Conservation (phyloP, 1,140 invertebrate species). For the Trachymyrmex septentrionalis region DNA sequence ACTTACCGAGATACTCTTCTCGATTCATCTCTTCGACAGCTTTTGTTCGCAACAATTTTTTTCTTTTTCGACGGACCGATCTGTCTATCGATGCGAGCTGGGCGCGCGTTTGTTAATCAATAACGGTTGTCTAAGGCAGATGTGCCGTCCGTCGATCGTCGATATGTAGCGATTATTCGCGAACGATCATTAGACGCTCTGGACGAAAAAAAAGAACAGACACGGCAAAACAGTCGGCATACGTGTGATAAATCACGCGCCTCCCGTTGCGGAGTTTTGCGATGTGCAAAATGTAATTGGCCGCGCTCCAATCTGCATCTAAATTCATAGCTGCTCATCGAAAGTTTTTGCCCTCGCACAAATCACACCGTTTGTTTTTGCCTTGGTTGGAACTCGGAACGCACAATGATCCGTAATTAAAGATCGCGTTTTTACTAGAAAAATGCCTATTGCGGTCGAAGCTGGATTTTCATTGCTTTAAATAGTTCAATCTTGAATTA, state of each 20-base stretch:
- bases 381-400: background rate
- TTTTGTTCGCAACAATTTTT: constrained; percentile 15
- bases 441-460: too few species aligned
- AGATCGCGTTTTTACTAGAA: constrained; percentile 29
- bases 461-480: too few species aligned
- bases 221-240: constrained; percentile 54
- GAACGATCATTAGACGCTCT: constrained; percentile 71
- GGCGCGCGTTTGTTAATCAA: constrained; percentile 20
- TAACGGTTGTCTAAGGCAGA: constrained; percentile 35
- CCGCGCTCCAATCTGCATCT: constrained; percentile 70
- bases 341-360: constrained; percentile 8
- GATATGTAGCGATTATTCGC: constrained; percentile 68
- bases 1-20: background rate
- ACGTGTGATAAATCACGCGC: constrained; percentile 73
- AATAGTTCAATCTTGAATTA: too few species aligned
- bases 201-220: constrained; percentile 21
- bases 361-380: constrained; percentile 25
- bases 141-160: constrained; percentile 58
- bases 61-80: background rate
- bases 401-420: constrained; percentile 39
- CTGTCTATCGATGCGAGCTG: constrained; percentile 11
- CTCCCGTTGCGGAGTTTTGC: constrained; percentile 67
- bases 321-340: constrained; percentile 65
- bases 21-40: background rate
- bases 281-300: constrained; percentile 68